Evolutionary conservation across 64 coral and sea anemone species (phyloP).

Genomic region (Pocillopora verrucosa): DNA sequence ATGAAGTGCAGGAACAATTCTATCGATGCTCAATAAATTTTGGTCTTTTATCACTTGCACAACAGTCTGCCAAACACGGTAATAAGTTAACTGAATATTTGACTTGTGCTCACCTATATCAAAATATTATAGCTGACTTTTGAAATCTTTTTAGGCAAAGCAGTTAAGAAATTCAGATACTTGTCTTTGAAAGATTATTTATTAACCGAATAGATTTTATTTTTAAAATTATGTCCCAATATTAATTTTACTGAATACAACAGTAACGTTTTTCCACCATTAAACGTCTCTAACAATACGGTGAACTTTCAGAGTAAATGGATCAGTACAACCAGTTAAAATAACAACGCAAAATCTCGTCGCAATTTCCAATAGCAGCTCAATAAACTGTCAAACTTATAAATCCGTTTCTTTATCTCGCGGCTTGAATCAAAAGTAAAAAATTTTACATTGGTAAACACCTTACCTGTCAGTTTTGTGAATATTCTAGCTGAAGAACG

Average conservation of each 20-base stretch:
- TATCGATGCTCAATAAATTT: background rate
- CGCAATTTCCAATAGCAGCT: too few relatives aligned
- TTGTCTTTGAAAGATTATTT: conserved; percentile 13
- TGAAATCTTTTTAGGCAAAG: background rate
- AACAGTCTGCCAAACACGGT: background rate
- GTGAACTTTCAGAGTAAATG: too few relatives aligned
- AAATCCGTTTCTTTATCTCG: background rate
- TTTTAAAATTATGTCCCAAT: background rate
- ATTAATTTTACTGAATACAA: background rate
- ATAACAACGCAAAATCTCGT: too few relatives aligned
- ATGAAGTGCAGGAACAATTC: background rate
- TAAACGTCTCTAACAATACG: too few relatives aligned
- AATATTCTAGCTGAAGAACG: background rate
- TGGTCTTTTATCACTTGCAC: background rate
- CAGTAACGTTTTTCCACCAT: too few relatives aligned
- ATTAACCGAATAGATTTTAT: background rate
- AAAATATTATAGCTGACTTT: background rate
- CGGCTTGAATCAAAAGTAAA: background rate
- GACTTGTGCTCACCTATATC: background rate
- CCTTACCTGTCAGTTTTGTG: background rate
- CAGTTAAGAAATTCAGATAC: conserved; percentile 6
- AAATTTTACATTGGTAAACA: background rate
- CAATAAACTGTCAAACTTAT: background rate
- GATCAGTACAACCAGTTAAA: too few relatives aligned
- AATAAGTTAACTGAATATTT: background rate